phyloP scores from a whole-genome alignment of 2,113 vertebrate species.

The Chloropsis cyanopogon region DNA sequence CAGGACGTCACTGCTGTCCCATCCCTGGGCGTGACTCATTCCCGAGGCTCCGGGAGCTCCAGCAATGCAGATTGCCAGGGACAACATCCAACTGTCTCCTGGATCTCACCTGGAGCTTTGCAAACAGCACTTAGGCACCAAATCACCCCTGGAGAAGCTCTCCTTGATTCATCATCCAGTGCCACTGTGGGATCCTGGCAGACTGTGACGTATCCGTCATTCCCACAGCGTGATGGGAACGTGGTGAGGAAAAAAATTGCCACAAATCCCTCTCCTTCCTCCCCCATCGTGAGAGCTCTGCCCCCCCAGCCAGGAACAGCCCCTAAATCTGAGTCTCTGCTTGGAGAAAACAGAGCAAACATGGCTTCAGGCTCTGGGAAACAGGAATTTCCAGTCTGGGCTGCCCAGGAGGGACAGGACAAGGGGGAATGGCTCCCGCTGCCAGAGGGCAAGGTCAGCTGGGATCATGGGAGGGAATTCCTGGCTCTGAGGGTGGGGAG shows the following conservation, averaged over 20 bases:
- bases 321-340: background rate
- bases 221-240: background rate
- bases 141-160: background rate
- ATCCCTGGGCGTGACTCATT: background rate
- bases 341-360: background rate
- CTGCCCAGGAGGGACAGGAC: background rate
- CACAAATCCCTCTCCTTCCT: background rate
- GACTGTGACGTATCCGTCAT: accelerated
- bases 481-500: background rate
- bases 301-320: background rate
- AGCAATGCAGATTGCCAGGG: background rate
- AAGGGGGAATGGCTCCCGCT: background rate
- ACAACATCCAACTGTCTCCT: background rate
- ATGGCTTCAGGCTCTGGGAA: background rate
- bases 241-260: background rate
- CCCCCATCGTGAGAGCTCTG: background rate
- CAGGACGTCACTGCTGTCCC: background rate
- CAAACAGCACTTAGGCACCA: background rate
- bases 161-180: background rate
- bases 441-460: background rate
- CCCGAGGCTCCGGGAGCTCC: background rate
- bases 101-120: background rate
- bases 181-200: background rate
- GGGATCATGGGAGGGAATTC: background rate
- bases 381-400: background rate